phyloP scores from a whole-genome alignment of 2,113 vertebrate species.

The Tiliqua scincoides region DNA sequence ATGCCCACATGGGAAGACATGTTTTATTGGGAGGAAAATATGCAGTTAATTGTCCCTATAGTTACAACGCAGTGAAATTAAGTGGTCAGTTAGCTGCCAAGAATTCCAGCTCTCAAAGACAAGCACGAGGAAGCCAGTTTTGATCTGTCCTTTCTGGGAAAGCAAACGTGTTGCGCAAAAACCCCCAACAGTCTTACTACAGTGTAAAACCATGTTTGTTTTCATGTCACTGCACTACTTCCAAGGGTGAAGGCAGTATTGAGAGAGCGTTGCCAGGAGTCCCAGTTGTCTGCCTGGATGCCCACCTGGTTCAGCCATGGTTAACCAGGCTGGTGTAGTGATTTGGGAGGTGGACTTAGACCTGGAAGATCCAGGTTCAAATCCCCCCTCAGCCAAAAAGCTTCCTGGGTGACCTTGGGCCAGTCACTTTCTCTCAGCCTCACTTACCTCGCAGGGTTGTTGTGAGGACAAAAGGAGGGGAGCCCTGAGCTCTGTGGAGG shows the following conservation, averaged over 20 bases:
- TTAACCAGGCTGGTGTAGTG: too few relatives aligned
- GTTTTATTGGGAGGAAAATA: constrained; percentile 13
- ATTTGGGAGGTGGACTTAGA: too few relatives aligned
- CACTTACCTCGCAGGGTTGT: too few relatives aligned
- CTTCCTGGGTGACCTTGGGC: too few relatives aligned
- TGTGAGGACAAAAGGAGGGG: too few relatives aligned
- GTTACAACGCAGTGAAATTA: constrained; percentile 1
- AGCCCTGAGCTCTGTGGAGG: too few relatives aligned
- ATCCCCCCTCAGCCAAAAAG: too few relatives aligned
- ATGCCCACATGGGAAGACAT: background rate
- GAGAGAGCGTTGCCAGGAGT: background rate
- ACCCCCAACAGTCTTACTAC: background rate
- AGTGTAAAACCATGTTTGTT: background rate
- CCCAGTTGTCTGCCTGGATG: background rate
- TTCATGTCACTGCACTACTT: background rate
- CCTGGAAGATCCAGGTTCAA: too few relatives aligned
- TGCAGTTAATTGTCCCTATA: background rate
- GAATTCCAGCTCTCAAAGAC: background rate
- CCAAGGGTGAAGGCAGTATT: background rate
- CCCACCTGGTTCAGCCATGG: too few relatives aligned
- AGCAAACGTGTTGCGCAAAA: background rate
- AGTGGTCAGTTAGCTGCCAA: background rate
- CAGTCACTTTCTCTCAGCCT: too few relatives aligned
- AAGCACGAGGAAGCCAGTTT: background rate
- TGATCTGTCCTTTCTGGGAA: background rate